phyloP scores from a whole-genome alignment of 2,888 invertebrate species.

The Plebejus melissa region DNA sequence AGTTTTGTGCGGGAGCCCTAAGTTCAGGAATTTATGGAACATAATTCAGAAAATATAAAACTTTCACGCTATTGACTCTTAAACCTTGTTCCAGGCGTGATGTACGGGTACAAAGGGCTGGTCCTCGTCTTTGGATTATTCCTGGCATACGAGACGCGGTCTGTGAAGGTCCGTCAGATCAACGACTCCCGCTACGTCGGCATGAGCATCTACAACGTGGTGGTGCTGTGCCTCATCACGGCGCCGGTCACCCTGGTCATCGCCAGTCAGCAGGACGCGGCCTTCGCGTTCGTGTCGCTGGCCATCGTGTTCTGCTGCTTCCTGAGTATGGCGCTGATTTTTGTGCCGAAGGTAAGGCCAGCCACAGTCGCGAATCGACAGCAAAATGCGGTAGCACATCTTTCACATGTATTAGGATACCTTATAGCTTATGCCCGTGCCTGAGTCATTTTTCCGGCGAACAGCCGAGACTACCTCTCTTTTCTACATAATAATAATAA shows the following conservation, averaged over 20 bases:
- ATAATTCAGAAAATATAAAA: too few relatives aligned
- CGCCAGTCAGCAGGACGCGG: slow-evolving; percentile 97
- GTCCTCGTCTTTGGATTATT: slow-evolving; percentile 98
- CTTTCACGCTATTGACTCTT: neutral
- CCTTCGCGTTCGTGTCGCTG: slow-evolving; percentile 96
- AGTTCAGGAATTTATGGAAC: too few relatives aligned
- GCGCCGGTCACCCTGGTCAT: slow-evolving; percentile 98
- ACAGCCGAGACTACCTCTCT: too few relatives aligned
- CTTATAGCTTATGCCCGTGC: too few relatives aligned
- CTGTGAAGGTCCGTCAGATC: slow-evolving; percentile 97
- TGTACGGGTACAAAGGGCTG: slow-evolving; percentile 98
- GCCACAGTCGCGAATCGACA: too few relatives aligned
- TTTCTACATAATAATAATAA: too few relatives aligned
- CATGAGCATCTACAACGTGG: slow-evolving; percentile 99
- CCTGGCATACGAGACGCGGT: slow-evolving; percentile 98
- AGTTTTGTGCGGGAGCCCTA: too few relatives aligned
- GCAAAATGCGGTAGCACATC: too few relatives aligned
- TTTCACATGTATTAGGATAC: too few relatives aligned
- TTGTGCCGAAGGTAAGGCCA: slow-evolving; percentile 92
- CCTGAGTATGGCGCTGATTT: slow-evolving; percentile 98
- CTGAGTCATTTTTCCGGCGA: too few relatives aligned
- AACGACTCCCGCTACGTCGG: slow-evolving; percentile 99
- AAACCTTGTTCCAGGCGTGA: slow-evolving; percentile 83
- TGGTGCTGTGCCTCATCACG: slow-evolving; percentile 97
- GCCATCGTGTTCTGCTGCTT: slow-evolving; percentile 99